Conservation (phyloP, 2,888 invertebrate species). For the Steromphala cineraria region DNA sequence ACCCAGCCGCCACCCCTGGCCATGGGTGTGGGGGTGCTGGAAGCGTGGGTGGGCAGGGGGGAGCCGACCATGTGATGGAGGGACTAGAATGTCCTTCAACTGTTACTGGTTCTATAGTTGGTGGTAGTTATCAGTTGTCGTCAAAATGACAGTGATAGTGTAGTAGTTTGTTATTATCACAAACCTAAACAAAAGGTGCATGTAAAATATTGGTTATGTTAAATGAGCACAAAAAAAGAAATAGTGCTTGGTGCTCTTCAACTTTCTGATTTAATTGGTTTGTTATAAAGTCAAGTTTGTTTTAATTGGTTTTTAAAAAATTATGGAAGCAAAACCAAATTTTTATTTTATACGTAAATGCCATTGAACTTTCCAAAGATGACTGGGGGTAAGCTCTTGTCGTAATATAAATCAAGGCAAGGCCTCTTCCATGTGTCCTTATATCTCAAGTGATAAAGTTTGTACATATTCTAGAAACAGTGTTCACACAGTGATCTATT, state of each 20-base stretch:
- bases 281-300: not conserved
- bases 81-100: not conserved
- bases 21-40: not conserved
- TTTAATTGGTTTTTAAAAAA: not conserved
- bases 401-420: not conserved
- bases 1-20: not conserved
- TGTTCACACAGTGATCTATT: slow-evolving; percentile 17
- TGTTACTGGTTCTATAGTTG: slow-evolving; percentile 19
- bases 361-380: slow-evolving; percentile 21
- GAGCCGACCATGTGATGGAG: too few relatives aligned
- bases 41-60: too few relatives aligned
- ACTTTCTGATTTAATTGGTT: not conserved
- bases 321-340: slow-evolving; percentile 6
- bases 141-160: not conserved
- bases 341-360: slow-evolving; percentile 6
- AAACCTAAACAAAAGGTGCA: slow-evolving; percentile 1
- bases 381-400: not conserved
- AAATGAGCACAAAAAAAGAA: not conserved
- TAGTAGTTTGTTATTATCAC: slow-evolving; percentile 9
- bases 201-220: not conserved
- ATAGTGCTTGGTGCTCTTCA: slow-evolving; percentile 7
- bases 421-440: slow-evolving; percentile 12
- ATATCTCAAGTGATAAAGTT: slow-evolving; percentile 14
- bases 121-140: slow-evolving; percentile 10
- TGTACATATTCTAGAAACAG: slow-evolving; percentile 10